Conservation (phyloP, 2,797 vertebrate species). For the Spondyliosoma cantharus region DNA sequence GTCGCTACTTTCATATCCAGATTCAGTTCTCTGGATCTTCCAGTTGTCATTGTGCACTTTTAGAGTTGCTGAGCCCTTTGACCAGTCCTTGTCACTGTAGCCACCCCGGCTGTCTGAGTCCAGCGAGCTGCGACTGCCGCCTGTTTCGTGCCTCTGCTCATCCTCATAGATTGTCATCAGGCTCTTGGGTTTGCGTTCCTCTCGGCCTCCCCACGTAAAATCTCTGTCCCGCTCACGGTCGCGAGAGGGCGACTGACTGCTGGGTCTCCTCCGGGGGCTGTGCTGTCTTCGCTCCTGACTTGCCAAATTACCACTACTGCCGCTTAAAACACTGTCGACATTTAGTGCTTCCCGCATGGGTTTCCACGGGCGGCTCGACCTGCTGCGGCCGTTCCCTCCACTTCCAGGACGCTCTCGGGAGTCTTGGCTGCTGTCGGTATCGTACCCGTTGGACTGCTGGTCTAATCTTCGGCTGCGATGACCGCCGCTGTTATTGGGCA, state of each 20-base stretch:
- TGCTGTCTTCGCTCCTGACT: slow-evolving; percentile 81
- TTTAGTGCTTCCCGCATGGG: slow-evolving; percentile 93
- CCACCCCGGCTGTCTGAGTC: slow-evolving; percentile 87
- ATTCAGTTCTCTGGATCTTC: slow-evolving; percentile 94
- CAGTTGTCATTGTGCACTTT: slow-evolving; percentile 86
- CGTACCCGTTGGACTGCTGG: slow-evolving; percentile 85
- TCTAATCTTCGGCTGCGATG: slow-evolving; percentile 64
- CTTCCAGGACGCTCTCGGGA: slow-evolving; percentile 86
- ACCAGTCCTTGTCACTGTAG: slow-evolving; percentile 83
- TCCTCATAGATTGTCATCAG: slow-evolving; percentile 98
- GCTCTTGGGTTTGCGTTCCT: slow-evolving; percentile 88
- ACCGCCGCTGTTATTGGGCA: slow-evolving; percentile 56
- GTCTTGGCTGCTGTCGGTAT: slow-evolving; percentile 93
- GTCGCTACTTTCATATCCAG: slow-evolving; percentile 95
- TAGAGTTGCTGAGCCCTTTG: slow-evolving; percentile 78
- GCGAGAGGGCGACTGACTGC: slow-evolving; percentile 67
- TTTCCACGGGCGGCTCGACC: slow-evolving; percentile 86
- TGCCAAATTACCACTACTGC: slow-evolving; percentile 23
- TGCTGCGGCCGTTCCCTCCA: slow-evolving; percentile 76
- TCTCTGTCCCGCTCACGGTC: slow-evolving; percentile 70
- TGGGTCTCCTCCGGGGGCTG: slow-evolving; percentile 83
- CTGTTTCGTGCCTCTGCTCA: slow-evolving; percentile 88
- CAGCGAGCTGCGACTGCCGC: slow-evolving; percentile 88
- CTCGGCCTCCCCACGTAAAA: slow-evolving; percentile 74
- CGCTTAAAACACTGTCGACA: slow-evolving; percentile 93